Conservation (phyloP, 2,113 vertebrate species). For the Ranitomeya variabilis region DNA sequence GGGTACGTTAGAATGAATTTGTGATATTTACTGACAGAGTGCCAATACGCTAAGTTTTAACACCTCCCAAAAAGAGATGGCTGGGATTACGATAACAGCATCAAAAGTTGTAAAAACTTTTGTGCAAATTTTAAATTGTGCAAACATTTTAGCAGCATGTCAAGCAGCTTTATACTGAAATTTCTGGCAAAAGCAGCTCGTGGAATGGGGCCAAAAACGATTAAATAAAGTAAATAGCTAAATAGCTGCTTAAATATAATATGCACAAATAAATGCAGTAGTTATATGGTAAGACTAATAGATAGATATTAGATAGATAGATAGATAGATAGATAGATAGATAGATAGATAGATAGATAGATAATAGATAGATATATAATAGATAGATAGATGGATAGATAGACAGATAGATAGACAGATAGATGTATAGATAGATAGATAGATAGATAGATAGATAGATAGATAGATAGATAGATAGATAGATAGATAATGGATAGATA, state of each 20-base stretch:
- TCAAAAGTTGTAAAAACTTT: too few species aligned
- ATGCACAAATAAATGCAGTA: not conserved
- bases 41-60: too few species aligned
- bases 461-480: not conserved
- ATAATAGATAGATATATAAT: not conserved
- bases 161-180: too few species aligned
- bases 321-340: conserved; percentile 6
- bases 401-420: not conserved
- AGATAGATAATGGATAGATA: not conserved
- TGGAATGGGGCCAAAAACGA: too few species aligned
- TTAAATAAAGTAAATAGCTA: not conserved
- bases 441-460: not conserved
- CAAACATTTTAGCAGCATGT: too few species aligned
- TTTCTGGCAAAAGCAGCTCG: too few species aligned
- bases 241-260: not conserved
- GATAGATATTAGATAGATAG: not conserved
- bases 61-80: too few species aligned
- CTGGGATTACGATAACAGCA: too few species aligned
- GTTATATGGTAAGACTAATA: not conserved
- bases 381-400: not conserved
- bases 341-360: not conserved
- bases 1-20: too few species aligned
- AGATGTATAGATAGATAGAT: not conserved
- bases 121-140: too few species aligned
- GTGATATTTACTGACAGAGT: too few species aligned